phyloP scores from a whole-genome alignment of 1,140 invertebrate species.

The Eulimnadia texana region DNA sequence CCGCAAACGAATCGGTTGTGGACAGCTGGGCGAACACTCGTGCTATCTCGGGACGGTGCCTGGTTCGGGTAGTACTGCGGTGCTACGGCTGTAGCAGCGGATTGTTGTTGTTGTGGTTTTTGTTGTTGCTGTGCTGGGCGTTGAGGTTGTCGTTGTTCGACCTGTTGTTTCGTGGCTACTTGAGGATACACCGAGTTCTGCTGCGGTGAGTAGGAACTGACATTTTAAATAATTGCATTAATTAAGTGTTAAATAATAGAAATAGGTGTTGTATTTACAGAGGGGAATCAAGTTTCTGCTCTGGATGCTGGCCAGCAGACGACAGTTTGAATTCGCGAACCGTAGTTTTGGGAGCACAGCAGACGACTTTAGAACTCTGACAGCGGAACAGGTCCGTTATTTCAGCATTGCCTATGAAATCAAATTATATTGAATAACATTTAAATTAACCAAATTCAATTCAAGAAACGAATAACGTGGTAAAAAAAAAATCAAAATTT shows the following conservation, averaged over 20 bases:
- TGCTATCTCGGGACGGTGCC: neutral
- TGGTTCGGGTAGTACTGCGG: constrained; percentile 1
- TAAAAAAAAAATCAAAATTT: no score
- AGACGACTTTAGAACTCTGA: constrained; percentile 61
- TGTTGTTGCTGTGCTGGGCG: neutral
- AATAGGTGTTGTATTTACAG: neutral
- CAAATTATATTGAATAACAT: neutral
- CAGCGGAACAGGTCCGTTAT: constrained; percentile 76
- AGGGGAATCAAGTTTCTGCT: neutral
- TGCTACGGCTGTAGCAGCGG: neutral
- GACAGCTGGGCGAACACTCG: constrained; percentile 38
- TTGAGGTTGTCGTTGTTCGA: neutral
- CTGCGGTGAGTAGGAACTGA: no score
- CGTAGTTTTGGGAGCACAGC: constrained; percentile 74
- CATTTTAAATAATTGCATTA: no score
- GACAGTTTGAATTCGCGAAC: constrained; percentile 12
- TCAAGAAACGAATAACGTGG: no score
- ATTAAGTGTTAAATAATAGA: no score
- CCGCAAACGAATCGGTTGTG: constrained; percentile 85
- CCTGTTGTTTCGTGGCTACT: neutral
- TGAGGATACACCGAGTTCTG: neutral
- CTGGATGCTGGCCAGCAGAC: neutral
- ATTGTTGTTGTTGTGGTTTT: neutral
- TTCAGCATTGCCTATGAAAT: constrained; percentile 59
- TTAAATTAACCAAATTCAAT: no score